These are phyloP conservation scores for Monochamus alternatus DNA, from an alignment of 2,888 invertebrate species.

Conservation along the genomic window DNA sequence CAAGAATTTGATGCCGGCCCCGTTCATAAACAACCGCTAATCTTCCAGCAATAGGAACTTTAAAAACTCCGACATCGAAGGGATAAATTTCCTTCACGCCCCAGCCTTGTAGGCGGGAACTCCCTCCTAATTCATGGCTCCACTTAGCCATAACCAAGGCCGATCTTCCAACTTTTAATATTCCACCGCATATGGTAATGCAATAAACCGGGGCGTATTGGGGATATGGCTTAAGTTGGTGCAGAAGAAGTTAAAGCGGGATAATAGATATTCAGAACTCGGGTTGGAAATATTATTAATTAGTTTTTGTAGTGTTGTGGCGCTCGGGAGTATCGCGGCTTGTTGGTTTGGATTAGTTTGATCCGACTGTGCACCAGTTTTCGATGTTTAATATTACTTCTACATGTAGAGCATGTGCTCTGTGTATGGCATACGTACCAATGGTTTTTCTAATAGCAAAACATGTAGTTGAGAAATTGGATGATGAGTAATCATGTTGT, in stretches of 20 bases:
- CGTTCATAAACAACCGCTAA: constrained; percentile 59
- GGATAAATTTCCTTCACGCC: constrained; percentile 46
- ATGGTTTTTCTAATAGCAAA: too few species aligned
- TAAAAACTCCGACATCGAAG: constrained; percentile 40
- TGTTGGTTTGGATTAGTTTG: constrained; percentile 7
- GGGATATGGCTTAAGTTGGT: constrained; percentile 51
- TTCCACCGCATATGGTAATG: constrained; percentile 51
- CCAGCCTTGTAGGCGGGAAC: constrained; percentile 44
- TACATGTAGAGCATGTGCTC: too few species aligned
- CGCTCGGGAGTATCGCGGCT: neutral
- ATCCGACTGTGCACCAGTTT: neutral
- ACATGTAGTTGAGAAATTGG: too few species aligned
- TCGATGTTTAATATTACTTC: too few species aligned
- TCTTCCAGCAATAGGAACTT: constrained; percentile 46
- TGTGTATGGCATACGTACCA: too few species aligned
- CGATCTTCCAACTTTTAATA: constrained; percentile 43
- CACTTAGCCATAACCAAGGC: constrained; percentile 52
- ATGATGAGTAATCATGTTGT: too few species aligned
- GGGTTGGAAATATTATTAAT: constrained; percentile 41
- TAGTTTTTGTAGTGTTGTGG: constrained; percentile 22
- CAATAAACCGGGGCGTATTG: constrained; percentile 53
- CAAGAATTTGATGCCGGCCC: constrained; percentile 43
- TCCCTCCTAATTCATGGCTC: constrained; percentile 48
- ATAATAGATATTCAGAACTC: constrained; percentile 49
- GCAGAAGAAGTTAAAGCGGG: constrained; percentile 45